Percentiles rank a stretch among this genome's conserved stretches.
Conservation (phyloP, 2,113 vertebrate genomes). For the Zosterops lateralis region DNA sequence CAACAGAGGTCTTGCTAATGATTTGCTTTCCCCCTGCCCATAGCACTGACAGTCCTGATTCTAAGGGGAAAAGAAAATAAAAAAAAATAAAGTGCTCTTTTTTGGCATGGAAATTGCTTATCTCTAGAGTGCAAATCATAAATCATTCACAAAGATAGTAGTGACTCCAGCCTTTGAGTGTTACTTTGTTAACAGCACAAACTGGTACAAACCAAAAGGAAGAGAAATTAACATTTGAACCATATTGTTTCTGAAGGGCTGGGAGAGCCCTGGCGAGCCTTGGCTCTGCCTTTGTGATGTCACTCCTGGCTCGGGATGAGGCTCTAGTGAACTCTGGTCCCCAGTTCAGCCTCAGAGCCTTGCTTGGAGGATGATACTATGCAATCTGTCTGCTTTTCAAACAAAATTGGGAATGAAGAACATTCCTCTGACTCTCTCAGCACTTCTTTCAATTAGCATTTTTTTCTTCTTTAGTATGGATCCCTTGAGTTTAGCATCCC, state of each 20-base stretch:
- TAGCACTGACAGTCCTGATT: background rate
- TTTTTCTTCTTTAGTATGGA: constrained; percentile 3
- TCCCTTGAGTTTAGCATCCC: constrained; percentile 49
- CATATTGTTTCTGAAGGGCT: constrained; percentile 50
- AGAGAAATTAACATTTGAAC: constrained; percentile 67
- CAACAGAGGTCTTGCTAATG: background rate
- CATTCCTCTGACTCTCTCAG: constrained; percentile 8
- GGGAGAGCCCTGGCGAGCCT: background rate
- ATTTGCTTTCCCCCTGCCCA: background rate
- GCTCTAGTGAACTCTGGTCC: background rate
- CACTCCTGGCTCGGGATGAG: background rate
- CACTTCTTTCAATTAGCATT: constrained; percentile 42
- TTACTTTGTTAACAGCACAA: constrained; percentile 65
- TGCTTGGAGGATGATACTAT: background rate
- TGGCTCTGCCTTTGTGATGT: background rate
- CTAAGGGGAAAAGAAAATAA: background rate
- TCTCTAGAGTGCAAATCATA: constrained; percentile 70
- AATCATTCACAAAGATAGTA: constrained; percentile 68
- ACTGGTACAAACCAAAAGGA: constrained; percentile 65
- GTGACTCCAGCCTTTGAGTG: constrained; percentile 67
- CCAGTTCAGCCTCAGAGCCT: background rate
- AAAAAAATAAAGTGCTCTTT: background rate
- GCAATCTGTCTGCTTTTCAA: constrained; percentile 38
- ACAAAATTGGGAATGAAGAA: constrained; percentile 15
- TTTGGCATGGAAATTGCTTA: constrained; percentile 68